These are phyloP conservation scores for Serrognathus titanus DNA, from an alignment of 2,888 invertebrate genomes.

Conservation along the genomic window DNA sequence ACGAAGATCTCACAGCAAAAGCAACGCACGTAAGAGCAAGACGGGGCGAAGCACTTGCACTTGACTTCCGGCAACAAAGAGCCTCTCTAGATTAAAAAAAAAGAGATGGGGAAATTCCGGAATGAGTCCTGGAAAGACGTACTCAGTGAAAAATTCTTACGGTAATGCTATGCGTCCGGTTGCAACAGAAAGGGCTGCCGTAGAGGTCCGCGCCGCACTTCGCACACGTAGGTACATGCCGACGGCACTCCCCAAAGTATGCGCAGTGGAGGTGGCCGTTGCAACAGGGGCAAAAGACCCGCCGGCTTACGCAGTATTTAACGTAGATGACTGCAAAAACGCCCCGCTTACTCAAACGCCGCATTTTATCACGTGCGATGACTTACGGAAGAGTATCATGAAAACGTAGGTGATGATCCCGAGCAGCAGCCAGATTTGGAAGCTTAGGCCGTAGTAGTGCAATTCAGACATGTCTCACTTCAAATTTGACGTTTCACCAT, in stretches of 20 bases:
- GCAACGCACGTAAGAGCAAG: constrained; percentile 3
- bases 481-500: no score
- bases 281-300: no score
- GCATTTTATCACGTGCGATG: no score
- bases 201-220: no score
- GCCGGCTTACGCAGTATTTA: no score
- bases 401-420: constrained; percentile 4
- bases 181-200: neutral
- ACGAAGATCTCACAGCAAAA: neutral
- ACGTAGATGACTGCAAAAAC: neutral
- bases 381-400: constrained; percentile 5
- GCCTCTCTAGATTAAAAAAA: neutral
- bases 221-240: no score
- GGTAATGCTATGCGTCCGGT: neutral
- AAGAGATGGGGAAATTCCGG: neutral
- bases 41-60: constrained; percentile 4
- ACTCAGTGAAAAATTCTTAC: neutral
- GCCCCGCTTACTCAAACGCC: no score
- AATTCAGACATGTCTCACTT: neutral
- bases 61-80: neutral
- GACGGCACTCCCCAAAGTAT: no score
- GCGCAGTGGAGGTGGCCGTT: no score
- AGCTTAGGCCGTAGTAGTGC: neutral
- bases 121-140: neutral
- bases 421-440: constrained; percentile 7